Evolutionary conservation across 2,888 invertebrate species (phyloP).

Genomic region (Hartigia nigra): DNA sequence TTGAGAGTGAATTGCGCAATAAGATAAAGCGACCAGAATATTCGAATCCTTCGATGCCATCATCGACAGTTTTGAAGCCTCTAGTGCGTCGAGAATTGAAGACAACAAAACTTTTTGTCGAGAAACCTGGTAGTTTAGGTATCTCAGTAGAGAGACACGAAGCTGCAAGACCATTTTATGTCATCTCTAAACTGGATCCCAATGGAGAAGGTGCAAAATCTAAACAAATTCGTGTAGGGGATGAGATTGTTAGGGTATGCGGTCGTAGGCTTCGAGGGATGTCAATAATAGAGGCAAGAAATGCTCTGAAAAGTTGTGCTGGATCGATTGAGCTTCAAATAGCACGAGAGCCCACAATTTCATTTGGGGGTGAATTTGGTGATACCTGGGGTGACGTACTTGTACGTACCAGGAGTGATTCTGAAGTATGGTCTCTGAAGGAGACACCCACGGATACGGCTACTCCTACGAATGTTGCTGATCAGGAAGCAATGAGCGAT

Average conservation of each 20-base stretch:
- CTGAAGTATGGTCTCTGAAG: slow-evolving; percentile 49
- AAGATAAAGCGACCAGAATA: slow-evolving; percentile 40
- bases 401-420: slow-evolving; percentile 47
- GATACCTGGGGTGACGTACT: slow-evolving; percentile 52
- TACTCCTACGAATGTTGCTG: background rate
- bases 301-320: slow-evolving; percentile 46
- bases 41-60: slow-evolving; percentile 7
- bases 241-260: slow-evolving; percentile 71
- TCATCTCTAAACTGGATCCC: slow-evolving; percentile 51
- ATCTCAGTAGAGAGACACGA: slow-evolving; percentile 52
- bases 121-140: slow-evolving; percentile 45
- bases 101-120: slow-evolving; percentile 49
- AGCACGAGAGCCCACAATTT: slow-evolving; percentile 52
- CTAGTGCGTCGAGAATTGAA: slow-evolving; percentile 53
- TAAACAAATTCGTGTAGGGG: slow-evolving; percentile 68
- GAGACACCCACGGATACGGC: slow-evolving; percentile 12
- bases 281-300: slow-evolving; percentile 49
- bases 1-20: slow-evolving; percentile 12
- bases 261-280: slow-evolving; percentile 69
- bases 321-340: slow-evolving; percentile 56
- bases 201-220: slow-evolving; percentile 54
- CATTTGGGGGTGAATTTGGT: slow-evolving; percentile 45
- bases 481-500: slow-evolving; percentile 6
- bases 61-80: slow-evolving; percentile 21
- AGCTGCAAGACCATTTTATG: slow-evolving; percentile 54